Percentiles rank a stretch among this genome's conserved stretches.
Conservation (phyloP, 1,140 invertebrate genomes). For the Zaprionus nigranus region DNA sequence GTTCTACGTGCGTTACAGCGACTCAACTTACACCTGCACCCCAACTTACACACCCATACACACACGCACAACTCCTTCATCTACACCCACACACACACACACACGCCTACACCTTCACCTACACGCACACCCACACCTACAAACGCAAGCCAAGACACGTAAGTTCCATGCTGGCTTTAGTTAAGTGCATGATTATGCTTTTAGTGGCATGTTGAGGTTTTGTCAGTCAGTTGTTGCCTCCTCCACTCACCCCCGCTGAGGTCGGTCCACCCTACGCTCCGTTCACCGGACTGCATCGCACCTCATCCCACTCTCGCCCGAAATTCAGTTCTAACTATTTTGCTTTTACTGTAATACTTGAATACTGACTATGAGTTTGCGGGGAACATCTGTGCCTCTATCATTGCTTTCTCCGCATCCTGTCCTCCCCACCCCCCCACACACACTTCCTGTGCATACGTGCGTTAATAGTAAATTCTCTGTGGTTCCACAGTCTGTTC, state of each 20-base stretch:
- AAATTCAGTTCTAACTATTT: conserved; percentile 33
- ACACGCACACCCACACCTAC: neutral
- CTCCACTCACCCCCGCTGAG: neutral
- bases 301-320: conserved; percentile 20
- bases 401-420: conserved; percentile 7
- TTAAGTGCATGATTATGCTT: conserved; percentile 83
- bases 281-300: conserved; percentile 14
- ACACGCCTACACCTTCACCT: neutral
- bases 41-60: neutral
- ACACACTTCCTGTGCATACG: conserved; percentile 42
- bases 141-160: conserved; percentile 22
- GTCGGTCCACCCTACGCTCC: no score
- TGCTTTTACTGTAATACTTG: conserved; percentile 45
- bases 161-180: conserved; percentile 66
- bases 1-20: conserved; percentile 74
- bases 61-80: conserved; percentile 1
- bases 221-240: conserved; percentile 70
- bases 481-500: conserved; percentile 42
- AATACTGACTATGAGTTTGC: conserved; percentile 45
- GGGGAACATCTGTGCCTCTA: conserved; percentile 44
- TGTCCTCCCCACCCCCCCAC: neutral
- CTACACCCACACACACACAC: neutral
- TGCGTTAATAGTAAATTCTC: conserved; percentile 70
- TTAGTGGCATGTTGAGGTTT: conserved; percentile 82
- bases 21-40: conserved; percentile 35